A percentile compares a stretch with the other conserved stretches of the same genome.
phyloP scores from a whole-genome alignment of 2,888 invertebrate species.

The Lypha dubia region DNA sequence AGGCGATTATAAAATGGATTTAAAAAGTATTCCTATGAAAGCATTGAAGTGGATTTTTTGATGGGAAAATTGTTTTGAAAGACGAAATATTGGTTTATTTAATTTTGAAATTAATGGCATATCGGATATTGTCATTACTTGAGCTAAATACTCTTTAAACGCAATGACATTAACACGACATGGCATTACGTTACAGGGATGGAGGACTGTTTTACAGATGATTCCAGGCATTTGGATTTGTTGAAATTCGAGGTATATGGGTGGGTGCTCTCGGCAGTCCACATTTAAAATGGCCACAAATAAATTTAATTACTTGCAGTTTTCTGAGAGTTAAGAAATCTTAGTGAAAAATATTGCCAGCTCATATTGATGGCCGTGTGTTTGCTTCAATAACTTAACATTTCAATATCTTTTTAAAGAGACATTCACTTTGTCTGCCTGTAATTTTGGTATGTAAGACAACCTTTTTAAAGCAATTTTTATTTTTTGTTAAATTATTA shows the following conservation, averaged over 20 bases:
- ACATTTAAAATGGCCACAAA: not conserved
- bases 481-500: constrained; percentile 15
- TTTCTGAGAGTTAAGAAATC: not conserved
- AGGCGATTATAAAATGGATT: constrained; percentile 8
- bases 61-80: not conserved
- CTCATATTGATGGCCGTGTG: constrained; percentile 13
- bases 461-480: constrained; percentile 52
- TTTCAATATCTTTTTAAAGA: constrained; percentile 48
- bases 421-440: constrained; percentile 68
- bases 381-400: constrained; percentile 50
- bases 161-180: not conserved
- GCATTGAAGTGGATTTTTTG: not conserved
- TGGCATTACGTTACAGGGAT: not conserved
- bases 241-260: not conserved
- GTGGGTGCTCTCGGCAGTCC: not conserved
- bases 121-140: not conserved
- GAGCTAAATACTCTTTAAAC: not conserved
- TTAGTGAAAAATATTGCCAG: not conserved
- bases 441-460: constrained; percentile 53
- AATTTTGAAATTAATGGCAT: not conserved
- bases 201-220: not conserved
- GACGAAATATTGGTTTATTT: not conserved
- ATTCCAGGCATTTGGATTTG: not conserved
- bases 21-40: not conserved
- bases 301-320: constrained; percentile 7